Conservation (phyloP, 1,140 invertebrate genomes). For the Bicyclus anynana region DNA sequence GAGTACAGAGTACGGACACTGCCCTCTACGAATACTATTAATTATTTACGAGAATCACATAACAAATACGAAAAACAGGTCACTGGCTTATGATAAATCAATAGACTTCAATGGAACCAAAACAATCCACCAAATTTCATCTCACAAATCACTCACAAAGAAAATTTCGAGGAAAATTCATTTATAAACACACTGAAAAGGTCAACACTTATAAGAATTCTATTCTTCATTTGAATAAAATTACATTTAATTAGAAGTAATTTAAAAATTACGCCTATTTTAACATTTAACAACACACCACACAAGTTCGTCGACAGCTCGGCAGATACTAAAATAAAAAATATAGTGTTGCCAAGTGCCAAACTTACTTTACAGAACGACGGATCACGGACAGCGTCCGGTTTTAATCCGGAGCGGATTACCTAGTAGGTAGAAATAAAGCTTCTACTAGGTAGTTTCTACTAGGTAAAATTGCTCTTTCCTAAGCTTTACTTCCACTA, state of each 20-base stretch:
- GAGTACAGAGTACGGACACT: no score
- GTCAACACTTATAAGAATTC: no score
- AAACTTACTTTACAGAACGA: background rate
- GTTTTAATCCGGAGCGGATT: no score
- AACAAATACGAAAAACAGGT: constrained; percentile 67
- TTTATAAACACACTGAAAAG: no score
- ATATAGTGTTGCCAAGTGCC: background rate
- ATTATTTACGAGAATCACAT: constrained; percentile 65
- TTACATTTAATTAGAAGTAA: background rate
- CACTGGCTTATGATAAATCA: constrained; percentile 72
- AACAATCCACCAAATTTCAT: constrained; percentile 42
- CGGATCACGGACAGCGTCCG: background rate
- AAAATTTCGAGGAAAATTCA: background rate
- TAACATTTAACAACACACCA: no score
- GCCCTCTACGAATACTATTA: constrained; percentile 40
- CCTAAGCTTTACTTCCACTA: no score
- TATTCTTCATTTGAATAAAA: no score
- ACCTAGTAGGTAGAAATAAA: no score
- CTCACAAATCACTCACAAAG: background rate
- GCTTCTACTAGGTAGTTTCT: no score
- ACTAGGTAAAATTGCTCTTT: no score
- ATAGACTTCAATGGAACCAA: constrained; percentile 67
- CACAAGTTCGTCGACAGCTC: constrained; percentile 8
- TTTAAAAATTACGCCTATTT: constrained; percentile 2
- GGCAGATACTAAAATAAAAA: background rate